These are phyloP conservation scores for Catharus bicknelli DNA, from an alignment of 2,113 vertebrate species.

Conservation along the genomic window DNA sequence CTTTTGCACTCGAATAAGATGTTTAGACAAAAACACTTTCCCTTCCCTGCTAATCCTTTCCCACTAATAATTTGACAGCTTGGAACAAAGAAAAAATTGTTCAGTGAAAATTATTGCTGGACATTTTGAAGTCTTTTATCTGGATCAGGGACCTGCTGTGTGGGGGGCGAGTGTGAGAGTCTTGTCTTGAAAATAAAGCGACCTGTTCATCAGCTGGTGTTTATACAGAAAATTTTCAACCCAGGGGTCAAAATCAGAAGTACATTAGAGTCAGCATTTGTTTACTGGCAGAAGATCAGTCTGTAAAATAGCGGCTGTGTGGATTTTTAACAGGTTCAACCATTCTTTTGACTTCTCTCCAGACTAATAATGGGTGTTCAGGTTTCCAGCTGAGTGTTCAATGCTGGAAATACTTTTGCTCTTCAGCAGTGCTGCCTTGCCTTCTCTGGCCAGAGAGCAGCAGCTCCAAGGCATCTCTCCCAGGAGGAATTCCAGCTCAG, in stretches of 20 bases:
- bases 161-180: background rate
- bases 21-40: slow-evolving; percentile 2
- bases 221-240: slow-evolving; percentile 50
- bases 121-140: slow-evolving; percentile 55
- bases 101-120: slow-evolving; percentile 52
- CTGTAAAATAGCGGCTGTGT: background rate
- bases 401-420: background rate
- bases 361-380: slow-evolving; percentile 11
- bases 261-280: slow-evolving; percentile 38
- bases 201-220: slow-evolving; percentile 51
- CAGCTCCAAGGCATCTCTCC: background rate
- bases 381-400: slow-evolving; percentile 26
- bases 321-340: slow-evolving; percentile 33
- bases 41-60: slow-evolving; percentile 17
- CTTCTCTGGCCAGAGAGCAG: background rate
- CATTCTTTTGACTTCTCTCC: slow-evolving; percentile 34
- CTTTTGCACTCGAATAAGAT: background rate
- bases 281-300: slow-evolving; percentile 45
- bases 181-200: slow-evolving; percentile 34
- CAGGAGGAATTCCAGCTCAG: background rate
- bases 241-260: slow-evolving; percentile 54
- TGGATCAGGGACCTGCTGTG: slow-evolving; percentile 34
- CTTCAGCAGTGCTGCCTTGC: background rate
- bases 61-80: slow-evolving; percentile 21
- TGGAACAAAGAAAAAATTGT: slow-evolving; percentile 46